Percentiles rank a stretch among this genome's conserved stretches.
phyloP scores from a whole-genome alignment of 2,888 invertebrate genomes.

The Xanthostigma xanthostigma region DNA sequence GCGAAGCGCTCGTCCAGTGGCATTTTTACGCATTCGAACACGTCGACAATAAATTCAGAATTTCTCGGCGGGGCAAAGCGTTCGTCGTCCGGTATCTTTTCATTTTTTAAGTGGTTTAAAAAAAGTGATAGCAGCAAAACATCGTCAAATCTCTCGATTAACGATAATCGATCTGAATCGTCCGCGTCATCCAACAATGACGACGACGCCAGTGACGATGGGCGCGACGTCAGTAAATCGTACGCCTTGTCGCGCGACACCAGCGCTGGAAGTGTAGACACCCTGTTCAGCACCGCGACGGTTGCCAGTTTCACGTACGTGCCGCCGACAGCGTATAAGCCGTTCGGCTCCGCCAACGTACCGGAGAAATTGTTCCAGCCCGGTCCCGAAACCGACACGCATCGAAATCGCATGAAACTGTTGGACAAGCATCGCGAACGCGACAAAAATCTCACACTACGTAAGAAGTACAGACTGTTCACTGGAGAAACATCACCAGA shows the following conservation, averaged over 20 bases:
- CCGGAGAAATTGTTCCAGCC: conserved; percentile 32
- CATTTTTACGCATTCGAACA: too few species aligned
- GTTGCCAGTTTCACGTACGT: conserved; percentile 58
- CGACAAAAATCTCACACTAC: conserved; percentile 44
- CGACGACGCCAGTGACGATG: conserved; percentile 10
- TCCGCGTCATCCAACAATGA: conserved; percentile 11
- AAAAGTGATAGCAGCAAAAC: conserved; percentile 20
- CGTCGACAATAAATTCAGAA: too few species aligned
- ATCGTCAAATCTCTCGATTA: not conserved
- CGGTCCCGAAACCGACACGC: conserved; percentile 47
- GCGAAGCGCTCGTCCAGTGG: too few species aligned
- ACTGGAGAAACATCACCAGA: conserved; percentile 20
- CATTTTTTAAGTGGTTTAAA: conserved; percentile 60
- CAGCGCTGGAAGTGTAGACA: conserved; percentile 46
- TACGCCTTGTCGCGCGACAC: conserved; percentile 23
- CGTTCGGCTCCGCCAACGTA: conserved; percentile 23
- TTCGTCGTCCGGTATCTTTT: conserved; percentile 33
- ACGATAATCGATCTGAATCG: conserved; percentile 7
- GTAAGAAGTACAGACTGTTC: conserved; percentile 47
- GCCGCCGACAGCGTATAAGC: conserved; percentile 35
- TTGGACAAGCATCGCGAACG: conserved; percentile 39
- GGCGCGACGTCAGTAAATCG: conserved; percentile 8
- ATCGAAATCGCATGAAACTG: conserved; percentile 42
- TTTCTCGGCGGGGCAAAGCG: conserved; percentile 3
- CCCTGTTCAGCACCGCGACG: conserved; percentile 55